A percentile compares a stretch with the other conserved stretches of the same genome.
Evolutionary conservation across 2,888 invertebrate genomes (phyloP).

Genomic region (Nymphalis polychloros): DNA sequence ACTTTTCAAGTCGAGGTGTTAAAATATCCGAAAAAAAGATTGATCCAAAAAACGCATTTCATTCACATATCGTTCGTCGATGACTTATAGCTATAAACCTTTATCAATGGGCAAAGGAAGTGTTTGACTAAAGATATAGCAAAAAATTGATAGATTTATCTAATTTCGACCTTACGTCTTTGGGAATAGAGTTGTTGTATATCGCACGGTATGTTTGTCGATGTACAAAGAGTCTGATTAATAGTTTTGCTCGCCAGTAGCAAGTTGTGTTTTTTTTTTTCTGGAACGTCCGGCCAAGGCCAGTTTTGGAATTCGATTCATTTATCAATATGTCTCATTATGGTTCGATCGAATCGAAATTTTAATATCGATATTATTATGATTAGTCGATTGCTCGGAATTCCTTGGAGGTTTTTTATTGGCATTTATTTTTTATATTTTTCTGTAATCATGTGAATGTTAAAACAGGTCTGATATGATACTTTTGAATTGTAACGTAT

Average conservation of each 20-base stretch:
- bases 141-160: conserved; percentile 3
- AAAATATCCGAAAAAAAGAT: conserved; percentile 31
- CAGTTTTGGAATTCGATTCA: conserved; percentile 59
- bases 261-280: conserved; percentile 46
- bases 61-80: conserved; percentile 41
- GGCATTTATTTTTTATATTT: not conserved
- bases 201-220: conserved; percentile 39
- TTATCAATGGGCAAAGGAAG: conserved; percentile 44
- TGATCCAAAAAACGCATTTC: conserved; percentile 32
- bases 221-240: conserved; percentile 67
- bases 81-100: conserved; percentile 38
- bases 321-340: conserved; percentile 65
- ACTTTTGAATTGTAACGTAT: too few species aligned
- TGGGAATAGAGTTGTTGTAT: conserved; percentile 27
- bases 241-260: conserved; percentile 69
- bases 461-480: too few species aligned
- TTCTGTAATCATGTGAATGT: not conserved
- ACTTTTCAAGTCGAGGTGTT: conserved; percentile 19
- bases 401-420: not conserved
- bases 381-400: conserved; percentile 26
- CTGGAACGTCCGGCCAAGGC: conserved; percentile 62
- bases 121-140: conserved; percentile 27
- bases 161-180: conserved; percentile 27
- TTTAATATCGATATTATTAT: conserved; percentile 62
- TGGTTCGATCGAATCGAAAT: conserved; percentile 54